These are phyloP conservation scores for Turdus rufiventris DNA, from an alignment of 2,113 vertebrate genomes.

Conservation along the genomic window DNA sequence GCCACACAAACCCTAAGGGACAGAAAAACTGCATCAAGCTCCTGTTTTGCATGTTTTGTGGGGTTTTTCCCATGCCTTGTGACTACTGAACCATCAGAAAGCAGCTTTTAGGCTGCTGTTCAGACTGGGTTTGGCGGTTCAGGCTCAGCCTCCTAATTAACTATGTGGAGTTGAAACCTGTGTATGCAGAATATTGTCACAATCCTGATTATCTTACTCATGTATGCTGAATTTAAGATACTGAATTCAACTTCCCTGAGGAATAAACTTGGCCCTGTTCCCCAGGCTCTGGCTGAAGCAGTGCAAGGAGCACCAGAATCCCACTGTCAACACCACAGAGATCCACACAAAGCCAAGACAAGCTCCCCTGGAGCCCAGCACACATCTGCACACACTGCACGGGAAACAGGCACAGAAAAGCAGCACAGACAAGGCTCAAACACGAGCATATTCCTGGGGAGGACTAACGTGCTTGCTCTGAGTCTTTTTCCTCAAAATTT, in stretches of 20 bases:
- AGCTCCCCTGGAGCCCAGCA: conserved; percentile 1
- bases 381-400: not conserved
- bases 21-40: not conserved
- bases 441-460: not conserved
- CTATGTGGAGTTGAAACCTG: not conserved
- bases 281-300: not conserved
- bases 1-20: not conserved
- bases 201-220: not conserved
- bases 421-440: not conserved
- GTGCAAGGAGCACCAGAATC: conserved; percentile 20
- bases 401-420: not conserved
- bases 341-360: conserved; percentile 21
- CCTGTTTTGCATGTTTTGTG: not conserved
- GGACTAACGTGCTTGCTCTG: not conserved
- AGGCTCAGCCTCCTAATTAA: not conserved
- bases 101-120: not conserved
- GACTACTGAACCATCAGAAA: not conserved
- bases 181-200: not conserved
- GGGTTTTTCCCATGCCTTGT: not conserved
- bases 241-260: not conserved
- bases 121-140: not conserved
- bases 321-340: not conserved
- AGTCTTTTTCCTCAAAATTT: not conserved
- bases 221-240: not conserved
- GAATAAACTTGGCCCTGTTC: not conserved